These are phyloP conservation scores for Eufriesea mexicana DNA, from an alignment of 1,140 invertebrate species.

Conservation along the genomic window DNA sequence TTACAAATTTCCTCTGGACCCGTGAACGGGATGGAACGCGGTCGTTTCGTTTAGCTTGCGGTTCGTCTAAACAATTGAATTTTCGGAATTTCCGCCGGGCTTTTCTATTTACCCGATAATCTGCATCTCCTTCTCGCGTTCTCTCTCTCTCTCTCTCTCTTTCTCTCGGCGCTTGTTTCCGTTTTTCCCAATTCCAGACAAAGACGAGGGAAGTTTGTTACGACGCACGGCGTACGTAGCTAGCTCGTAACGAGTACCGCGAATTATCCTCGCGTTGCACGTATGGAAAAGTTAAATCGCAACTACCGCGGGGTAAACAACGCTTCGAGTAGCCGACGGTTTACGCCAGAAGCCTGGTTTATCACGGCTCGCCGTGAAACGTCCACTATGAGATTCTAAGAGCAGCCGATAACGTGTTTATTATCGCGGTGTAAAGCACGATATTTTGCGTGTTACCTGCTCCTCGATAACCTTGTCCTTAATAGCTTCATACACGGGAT, in stretches of 20 bases:
- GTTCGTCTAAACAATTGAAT: slow-evolving; percentile 22
- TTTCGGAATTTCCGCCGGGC: background rate
- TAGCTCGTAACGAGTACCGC: background rate
- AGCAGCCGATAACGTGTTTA: background rate
- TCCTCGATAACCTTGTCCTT: background rate
- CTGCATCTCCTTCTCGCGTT: background rate
- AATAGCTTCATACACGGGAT: background rate
- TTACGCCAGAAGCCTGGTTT: background rate
- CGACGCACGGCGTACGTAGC: too few species aligned
- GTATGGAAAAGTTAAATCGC: background rate
- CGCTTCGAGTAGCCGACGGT: background rate
- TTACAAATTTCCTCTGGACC: slow-evolving; percentile 24
- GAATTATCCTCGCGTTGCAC: background rate
- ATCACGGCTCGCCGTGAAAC: background rate
- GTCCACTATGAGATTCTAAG: background rate
- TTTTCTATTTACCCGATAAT: too few species aligned
- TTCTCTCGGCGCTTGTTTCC: too few species aligned
- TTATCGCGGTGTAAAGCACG: background rate
- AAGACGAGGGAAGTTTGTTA: background rate
- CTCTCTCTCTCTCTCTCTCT: background rate
- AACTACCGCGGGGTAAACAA: background rate
- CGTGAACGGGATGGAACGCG: background rate
- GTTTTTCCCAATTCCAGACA: too few species aligned
- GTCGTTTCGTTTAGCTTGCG: slow-evolving; percentile 5
- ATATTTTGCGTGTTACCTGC: too few species aligned